Conservation (phyloP, 2,113 vertebrate species). For the Neolamprologus hecqui region DNA sequence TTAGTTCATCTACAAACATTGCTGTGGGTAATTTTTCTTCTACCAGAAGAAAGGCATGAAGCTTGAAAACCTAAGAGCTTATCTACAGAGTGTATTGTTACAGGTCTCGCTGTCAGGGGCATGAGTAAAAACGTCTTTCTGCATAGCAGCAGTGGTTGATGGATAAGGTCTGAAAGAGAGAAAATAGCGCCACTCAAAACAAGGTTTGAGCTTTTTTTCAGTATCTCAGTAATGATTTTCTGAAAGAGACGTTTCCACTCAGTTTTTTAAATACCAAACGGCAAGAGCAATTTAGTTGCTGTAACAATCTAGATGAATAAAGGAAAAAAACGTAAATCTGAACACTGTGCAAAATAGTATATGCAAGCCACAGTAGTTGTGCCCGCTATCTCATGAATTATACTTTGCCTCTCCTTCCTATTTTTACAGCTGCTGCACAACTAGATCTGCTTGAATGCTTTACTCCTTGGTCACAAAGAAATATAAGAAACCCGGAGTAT, state of each 20-base stretch:
- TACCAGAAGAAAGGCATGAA: not conserved
- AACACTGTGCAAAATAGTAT: not conserved
- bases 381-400: conserved; percentile 66
- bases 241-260: not conserved
- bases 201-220: not conserved
- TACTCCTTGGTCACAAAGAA: conserved; percentile 52
- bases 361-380: conserved; percentile 30
- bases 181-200: not conserved
- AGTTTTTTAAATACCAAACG: not conserved
- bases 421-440: conserved; percentile 74
- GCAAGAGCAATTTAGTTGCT: not conserved
- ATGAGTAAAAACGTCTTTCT: not conserved
- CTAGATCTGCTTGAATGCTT: conserved; percentile 65
- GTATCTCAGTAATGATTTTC: not conserved
- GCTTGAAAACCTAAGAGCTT: not conserved
- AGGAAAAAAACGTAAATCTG: not conserved
- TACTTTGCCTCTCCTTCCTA: conserved; percentile 62
- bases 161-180: not conserved
- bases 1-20: not conserved
- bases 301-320: not conserved
- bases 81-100: not conserved
- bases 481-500: conserved; percentile 49
- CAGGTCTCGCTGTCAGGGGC: not conserved
- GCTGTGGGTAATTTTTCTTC: not conserved
- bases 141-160: not conserved